A percentile compares a stretch with the other conserved stretches of the same genome.
Evolutionary conservation across 1,140 invertebrate genomes (phyloP).

Genomic region (Euura saliciscinereae): DNA sequence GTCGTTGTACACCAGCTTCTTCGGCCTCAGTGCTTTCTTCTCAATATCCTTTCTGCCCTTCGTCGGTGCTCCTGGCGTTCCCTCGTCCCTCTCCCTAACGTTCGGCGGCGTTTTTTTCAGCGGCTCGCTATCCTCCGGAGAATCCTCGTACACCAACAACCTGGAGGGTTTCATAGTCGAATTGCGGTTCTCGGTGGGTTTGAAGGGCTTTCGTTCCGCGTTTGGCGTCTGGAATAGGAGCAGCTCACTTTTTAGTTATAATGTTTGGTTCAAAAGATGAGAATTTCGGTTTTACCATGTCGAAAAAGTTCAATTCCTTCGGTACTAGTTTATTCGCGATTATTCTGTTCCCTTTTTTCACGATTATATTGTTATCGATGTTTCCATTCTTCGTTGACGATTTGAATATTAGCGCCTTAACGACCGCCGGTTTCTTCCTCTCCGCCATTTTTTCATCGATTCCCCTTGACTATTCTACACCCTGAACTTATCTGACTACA

Average conservation of each 20-base stretch:
- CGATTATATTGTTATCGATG: not conserved
- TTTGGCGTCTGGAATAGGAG: not conserved
- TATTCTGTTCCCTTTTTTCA: not conserved
- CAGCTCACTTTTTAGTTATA: not conserved
- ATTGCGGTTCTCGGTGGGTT: not conserved
- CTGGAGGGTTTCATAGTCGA: not conserved
- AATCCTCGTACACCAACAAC: constrained; percentile 11
- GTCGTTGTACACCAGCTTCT: constrained; percentile 32
- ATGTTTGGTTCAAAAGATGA: too few relatives aligned
- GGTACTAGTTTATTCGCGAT: not conserved
- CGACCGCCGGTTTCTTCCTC: not conserved
- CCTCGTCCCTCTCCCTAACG: constrained; percentile 12
- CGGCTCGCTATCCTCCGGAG: not conserved
- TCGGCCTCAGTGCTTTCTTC: constrained; percentile 34
- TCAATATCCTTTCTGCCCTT: constrained; percentile 29
- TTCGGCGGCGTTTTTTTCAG: constrained; percentile 13
- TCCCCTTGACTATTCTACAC: too few relatives aligned
- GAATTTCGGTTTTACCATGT: not conserved
- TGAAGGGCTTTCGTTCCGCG: not conserved
- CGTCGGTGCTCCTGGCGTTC: constrained; percentile 31
- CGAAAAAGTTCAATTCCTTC: not conserved
- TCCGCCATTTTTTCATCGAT: constrained; percentile 7
- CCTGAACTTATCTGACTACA: too few relatives aligned
- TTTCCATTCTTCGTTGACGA: not conserved
- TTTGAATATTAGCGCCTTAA: not conserved